Conservation (phyloP, 2,888 invertebrate species). For the Tetragonisca angustula region DNA sequence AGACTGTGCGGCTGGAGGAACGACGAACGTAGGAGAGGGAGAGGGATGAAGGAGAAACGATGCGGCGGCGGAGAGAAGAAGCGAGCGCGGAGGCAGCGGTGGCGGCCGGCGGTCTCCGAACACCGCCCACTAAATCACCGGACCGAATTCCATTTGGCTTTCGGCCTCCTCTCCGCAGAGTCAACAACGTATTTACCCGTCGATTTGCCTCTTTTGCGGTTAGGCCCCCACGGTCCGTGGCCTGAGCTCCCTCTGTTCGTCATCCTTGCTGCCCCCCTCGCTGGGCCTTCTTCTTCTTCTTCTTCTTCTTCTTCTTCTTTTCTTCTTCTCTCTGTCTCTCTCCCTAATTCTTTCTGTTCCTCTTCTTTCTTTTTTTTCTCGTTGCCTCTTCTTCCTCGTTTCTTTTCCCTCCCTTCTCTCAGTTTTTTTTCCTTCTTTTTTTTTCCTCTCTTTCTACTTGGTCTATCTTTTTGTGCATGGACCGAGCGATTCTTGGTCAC, state of each 20-base stretch:
- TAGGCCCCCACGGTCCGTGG: conserved; percentile 55
- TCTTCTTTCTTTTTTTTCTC: conserved; percentile 10
- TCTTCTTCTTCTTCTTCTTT: conserved; percentile 11
- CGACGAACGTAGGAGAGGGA: conserved; percentile 1
- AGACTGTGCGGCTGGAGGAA: conserved; percentile 47
- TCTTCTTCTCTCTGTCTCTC: conserved; percentile 20
- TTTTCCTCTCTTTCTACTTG: conserved; percentile 27
- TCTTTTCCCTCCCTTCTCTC: background rate
- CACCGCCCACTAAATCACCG: conserved; percentile 81
- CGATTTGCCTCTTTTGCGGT: conserved; percentile 82
- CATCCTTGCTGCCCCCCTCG: conserved; percentile 31
- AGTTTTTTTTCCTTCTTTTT: background rate
- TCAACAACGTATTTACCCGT: conserved; percentile 82
- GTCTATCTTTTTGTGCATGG: conserved; percentile 9
- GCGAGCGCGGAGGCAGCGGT: conserved; percentile 58
- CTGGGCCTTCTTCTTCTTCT: conserved; percentile 42
- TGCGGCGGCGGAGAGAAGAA: conserved; percentile 19
- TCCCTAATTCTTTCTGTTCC: conserved; percentile 38
- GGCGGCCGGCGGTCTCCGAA: conserved; percentile 79
- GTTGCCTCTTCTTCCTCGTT: background rate
- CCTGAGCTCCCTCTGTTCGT: conserved; percentile 46
- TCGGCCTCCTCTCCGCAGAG: conserved; percentile 78
- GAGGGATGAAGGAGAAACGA: conserved; percentile 1
- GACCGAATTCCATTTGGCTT: conserved; percentile 82
- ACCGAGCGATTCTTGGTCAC: conserved; percentile 43